phyloP scores from a whole-genome alignment of 1,140 invertebrate genomes.

The Platyura marginata region DNA sequence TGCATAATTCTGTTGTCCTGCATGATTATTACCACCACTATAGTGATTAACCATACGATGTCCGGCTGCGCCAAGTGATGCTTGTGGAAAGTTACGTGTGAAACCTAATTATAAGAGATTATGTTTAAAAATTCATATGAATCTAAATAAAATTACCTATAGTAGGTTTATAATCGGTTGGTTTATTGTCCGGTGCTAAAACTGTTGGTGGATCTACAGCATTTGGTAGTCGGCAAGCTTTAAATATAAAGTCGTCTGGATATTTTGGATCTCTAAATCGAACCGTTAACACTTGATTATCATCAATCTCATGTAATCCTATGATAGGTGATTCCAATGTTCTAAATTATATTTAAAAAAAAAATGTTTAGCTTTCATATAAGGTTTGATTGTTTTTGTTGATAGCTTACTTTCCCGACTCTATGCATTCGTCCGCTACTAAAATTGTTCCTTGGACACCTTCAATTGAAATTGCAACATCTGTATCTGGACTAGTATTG shows the following conservation, averaged over 20 bases:
- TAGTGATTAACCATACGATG: constrained; percentile 43
- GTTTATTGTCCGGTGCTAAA: constrained; percentile 48
- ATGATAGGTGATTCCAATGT: constrained; percentile 49
- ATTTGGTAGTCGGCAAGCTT: constrained; percentile 46
- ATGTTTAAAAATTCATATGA: background rate
- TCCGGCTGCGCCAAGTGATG: constrained; percentile 39
- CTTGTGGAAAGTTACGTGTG: constrained; percentile 35
- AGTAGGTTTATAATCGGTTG: constrained; percentile 41
- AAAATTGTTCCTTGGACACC: constrained; percentile 58
- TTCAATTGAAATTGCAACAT: constrained; percentile 35
- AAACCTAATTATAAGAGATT: constrained; percentile 27
- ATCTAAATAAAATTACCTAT: constrained; percentile 36
- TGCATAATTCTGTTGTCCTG: background rate
- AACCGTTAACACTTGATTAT: constrained; percentile 44
- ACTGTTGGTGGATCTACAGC: constrained; percentile 52
- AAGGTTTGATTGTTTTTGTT: background rate
- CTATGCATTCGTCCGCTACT: constrained; percentile 45
- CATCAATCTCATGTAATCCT: constrained; percentile 35
- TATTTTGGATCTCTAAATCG: constrained; percentile 68
- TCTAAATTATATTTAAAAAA: no score
- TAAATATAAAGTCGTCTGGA: constrained; percentile 54
- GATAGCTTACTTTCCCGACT: constrained; percentile 37
- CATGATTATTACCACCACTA: background rate
- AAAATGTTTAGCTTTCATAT: background rate
- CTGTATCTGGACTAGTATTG: constrained; percentile 27